phyloP scores from a whole-genome alignment of 2,797 vertebrate species.

The Amblyopsis hoosieri region DNA sequence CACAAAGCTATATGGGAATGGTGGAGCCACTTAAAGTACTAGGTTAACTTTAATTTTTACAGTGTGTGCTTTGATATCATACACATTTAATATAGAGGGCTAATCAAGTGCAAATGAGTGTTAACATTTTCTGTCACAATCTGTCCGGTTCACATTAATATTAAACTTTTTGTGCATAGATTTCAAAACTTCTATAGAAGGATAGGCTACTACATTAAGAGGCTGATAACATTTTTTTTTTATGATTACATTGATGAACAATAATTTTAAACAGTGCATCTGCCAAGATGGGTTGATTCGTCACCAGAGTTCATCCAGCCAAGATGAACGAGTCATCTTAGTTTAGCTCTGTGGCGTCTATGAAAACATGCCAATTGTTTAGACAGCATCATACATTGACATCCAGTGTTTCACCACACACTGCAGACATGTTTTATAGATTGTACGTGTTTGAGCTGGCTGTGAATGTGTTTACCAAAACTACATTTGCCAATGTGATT shows the following conservation, averaged over 20 bases:
- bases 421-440: neutral
- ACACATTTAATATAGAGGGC: no score
- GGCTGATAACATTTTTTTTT: no score
- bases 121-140: no score
- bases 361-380: slow-evolving; percentile 33
- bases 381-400: slow-evolving; percentile 1
- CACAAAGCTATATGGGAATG: slow-evolving; percentile 57
- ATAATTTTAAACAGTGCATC: neutral
- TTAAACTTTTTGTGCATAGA: no score
- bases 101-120: no score
- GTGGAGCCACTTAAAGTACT: slow-evolving; percentile 23
- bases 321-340: slow-evolving; percentile 19
- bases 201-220: no score
- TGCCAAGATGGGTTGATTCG: slow-evolving; percentile 12
- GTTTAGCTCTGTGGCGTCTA: slow-evolving; percentile 29
- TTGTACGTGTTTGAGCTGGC: slow-evolving; percentile 17
- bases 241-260: no score
- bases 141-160: no score
- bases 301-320: slow-evolving; percentile 14
- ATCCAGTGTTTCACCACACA: slow-evolving; percentile 14
- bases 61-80: no score
- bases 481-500: no score
- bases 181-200: no score
- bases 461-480: slow-evolving; percentile 36
- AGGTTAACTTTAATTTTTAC: no score